phyloP scores from a whole-genome alignment of 64 coral and sea anemone genomes.

The Pachyseris speciosa region DNA sequence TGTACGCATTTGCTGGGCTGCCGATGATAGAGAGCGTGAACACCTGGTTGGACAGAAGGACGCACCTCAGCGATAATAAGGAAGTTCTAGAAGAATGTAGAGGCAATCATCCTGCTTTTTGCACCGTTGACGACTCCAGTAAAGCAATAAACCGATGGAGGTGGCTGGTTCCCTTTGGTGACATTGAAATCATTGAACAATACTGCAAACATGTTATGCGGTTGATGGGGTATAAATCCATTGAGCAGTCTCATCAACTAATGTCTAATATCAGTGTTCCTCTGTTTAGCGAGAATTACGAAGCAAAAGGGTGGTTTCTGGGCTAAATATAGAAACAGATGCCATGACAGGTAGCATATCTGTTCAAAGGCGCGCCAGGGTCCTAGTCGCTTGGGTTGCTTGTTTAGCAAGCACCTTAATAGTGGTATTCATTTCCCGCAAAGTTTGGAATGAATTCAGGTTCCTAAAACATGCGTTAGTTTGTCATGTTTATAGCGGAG shows the following conservation, averaged over 20 bases:
- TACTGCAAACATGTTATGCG: constrained; percentile 21
- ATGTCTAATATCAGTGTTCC: neutral
- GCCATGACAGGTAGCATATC: no score
- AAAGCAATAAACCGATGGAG: constrained; percentile 2
- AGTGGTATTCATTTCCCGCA: no score
- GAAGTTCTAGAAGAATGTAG: neutral
- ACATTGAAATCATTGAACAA: constrained; percentile 31
- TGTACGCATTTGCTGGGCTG: constrained; percentile 14
- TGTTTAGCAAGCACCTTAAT: no score
- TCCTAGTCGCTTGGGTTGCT: no score
- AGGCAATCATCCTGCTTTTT: neutral
- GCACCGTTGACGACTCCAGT: neutral
- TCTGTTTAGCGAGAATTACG: neutral
- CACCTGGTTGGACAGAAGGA: constrained; percentile 1
- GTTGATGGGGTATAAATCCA: neutral
- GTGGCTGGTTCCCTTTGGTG: neutral
- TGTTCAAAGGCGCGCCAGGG: no score
- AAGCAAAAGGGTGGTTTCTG: constrained; percentile 10
- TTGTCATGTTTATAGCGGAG: no score
- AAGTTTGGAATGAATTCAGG: no score
- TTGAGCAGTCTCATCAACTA: neutral
- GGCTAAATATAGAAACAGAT: neutral
- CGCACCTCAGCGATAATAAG: neutral
- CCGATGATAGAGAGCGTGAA: neutral
- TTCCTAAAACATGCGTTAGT: no score